Conservation (phyloP, 2,888 invertebrate genomes). For the Andricus quercusramuli region DNA sequence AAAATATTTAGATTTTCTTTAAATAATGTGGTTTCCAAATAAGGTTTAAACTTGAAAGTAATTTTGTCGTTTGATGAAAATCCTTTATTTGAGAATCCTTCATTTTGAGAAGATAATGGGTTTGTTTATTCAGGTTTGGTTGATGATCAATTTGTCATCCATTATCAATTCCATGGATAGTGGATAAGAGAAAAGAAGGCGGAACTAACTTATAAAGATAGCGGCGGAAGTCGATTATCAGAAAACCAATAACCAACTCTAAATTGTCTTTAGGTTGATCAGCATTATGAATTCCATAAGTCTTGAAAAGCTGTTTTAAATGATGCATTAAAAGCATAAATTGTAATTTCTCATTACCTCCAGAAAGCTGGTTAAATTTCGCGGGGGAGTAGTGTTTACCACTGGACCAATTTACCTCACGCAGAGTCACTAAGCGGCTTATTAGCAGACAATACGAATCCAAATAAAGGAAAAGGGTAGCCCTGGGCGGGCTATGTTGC, state of each 20-base stretch:
- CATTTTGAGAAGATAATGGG: not conserved
- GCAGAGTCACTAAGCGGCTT: conserved; percentile 73
- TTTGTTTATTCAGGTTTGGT: not conserved
- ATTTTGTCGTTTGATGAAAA: not conserved
- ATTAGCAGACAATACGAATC: conserved; percentile 61
- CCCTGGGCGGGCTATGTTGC: conserved; percentile 53
- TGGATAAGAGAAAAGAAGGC: not conserved
- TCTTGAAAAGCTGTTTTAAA: not conserved
- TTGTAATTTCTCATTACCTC: not conserved
- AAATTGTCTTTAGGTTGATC: not conserved
- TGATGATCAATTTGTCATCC: not conserved
- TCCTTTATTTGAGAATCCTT: not conserved
- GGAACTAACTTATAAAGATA: not conserved
- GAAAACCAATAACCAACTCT: not conserved
- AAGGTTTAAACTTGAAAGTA: not conserved
- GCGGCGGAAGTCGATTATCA: conserved; percentile 4
- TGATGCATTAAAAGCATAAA: not conserved
- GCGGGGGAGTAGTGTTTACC: conserved; percentile 73
- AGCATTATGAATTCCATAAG: not conserved
- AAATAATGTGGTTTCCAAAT: not conserved
- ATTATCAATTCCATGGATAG: not conserved
- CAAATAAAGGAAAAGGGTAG: conserved; percentile 57
- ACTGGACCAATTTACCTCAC: conserved; percentile 69
- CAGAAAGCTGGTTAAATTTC: conserved; percentile 25
- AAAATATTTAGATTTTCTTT: not conserved